Conservation (phyloP, 2,113 vertebrate species). For the Rhabdomys dilectus region DNA sequence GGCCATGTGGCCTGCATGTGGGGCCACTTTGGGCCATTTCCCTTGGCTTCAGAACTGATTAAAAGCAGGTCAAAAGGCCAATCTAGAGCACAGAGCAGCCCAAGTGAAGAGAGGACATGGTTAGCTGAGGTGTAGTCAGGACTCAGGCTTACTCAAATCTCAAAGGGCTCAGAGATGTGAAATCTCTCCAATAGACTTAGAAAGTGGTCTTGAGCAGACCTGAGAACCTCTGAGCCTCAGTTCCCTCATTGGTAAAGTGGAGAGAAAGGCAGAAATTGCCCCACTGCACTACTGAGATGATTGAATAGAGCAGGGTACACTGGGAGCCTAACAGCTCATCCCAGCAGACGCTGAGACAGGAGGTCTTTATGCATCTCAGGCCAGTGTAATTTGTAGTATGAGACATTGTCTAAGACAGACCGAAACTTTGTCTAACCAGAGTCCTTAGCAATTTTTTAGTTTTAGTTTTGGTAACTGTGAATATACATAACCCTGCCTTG, state of each 20-base stretch:
- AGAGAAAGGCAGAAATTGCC: neutral
- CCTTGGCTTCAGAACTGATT: neutral
- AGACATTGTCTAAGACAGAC: neutral
- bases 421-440: neutral
- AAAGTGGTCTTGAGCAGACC: neutral
- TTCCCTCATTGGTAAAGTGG: slow-evolving; percentile 29
- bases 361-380: neutral
- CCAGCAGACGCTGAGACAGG: neutral
- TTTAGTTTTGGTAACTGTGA: neutral
- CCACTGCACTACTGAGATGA: neutral
- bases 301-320: too few species aligned
- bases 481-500: neutral
- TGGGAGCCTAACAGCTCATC: neutral
- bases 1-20: neutral
- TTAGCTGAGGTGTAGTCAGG: neutral
- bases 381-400: neutral
- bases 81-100: neutral
- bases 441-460: neutral
- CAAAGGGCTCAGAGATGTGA: neutral
- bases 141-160: neutral
- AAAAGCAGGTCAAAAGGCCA: slow-evolving; percentile 51
- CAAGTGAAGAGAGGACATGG: neutral
- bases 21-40: neutral
- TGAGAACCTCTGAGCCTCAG: neutral
- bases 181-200: neutral